Base-by-base conservation (phyloP, 2,888 invertebrate genomes). In the Netelia fuscicornis region DNA sequence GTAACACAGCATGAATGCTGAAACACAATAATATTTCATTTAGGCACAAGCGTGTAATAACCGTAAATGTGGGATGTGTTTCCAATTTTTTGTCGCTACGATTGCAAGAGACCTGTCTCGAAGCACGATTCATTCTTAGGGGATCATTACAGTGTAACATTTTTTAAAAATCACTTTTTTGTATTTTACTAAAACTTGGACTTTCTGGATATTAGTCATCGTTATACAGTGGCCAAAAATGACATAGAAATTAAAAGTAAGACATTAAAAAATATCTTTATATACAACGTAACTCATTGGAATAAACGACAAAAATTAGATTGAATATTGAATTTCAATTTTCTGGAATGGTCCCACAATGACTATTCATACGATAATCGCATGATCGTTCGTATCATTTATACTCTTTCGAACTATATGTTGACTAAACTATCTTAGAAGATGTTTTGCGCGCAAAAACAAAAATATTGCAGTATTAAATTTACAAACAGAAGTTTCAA, bases 1-100 rank as follows among this genome's bases (percentile, higher is more conserved):
- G 95, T 98, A 98, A 96, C 98, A 98, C 95, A 98, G 96, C 98
- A 98, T 98, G 96, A 97, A 98, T 95, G 98, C 98, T 98, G 96
- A 94, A 97, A 97, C 95, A 96, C 95, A 96, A 94, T 92, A 94
- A 92, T 90, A 90, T 89, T 81, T 87, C 84, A 89, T 88, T 88
- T 44, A 80, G 71, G 56, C 44, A 65, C 86, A 25, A 37, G 2
- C 30, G 17, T 70, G 52, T 48, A 58, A 20, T 44, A 23, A 9
- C 13, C 17, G 8, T 44, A 30, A 60, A 68, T 25, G 1, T 54
- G 5, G 3, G 17, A 48, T 54, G n/a, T 23, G 44, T 23, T 74
- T 17, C 20, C 9, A 20, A 17, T 58, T 58, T 58, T 58, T 58
- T 23, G 25, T 62, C 6, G 17, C 2, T 65, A 37, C 23, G n/a